Base-by-base conservation (phyloP, 2,888 invertebrate species). In the Argyresthia goedartella region DNA sequence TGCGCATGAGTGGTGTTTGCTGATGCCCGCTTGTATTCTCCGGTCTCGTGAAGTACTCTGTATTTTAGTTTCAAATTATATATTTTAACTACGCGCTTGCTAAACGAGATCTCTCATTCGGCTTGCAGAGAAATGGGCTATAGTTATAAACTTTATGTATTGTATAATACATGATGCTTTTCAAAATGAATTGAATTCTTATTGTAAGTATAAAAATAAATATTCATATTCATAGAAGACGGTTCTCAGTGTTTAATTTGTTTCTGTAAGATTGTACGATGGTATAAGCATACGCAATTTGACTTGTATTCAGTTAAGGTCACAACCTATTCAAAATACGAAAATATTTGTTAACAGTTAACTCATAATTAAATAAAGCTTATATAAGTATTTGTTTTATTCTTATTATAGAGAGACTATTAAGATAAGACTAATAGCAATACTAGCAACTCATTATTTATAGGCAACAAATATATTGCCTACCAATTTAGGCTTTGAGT, bases 331-430 rank as follows among this genome's bases (percentile, higher is more conserved):
- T 86, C 85, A 79, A 82, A 81, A 81, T 81, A 80, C 79, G 80
- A 80, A 80, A 81, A 81, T 79, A 85, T 85, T 84, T 86, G 86
- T 86, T 86, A 55, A 55, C 53, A 55, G 55, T 55, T 55, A 86
- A 85, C 84, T 86, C 84, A 85, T 86, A 86, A 86, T 86, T 85
- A 86, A 85, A 86, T 86, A 86, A 85, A 86, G 86, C 86, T 85
- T 86, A 86, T 84, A 85, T 85, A 86, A 86, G 84, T 67, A 75
- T 65, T 84, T 52, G 82, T 84, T 84, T 85, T 81, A 81, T 81
- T 84, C 49, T 45, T 57, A n/a, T 51, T 46, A 33, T 4, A 42
- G 14, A 25, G 25, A 25, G 2, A 25, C n/a, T n/a, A n/a, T n/a
- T 25, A 25, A 25, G 25, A n/a, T n/a, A n/a, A n/a, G 25, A 25